These are phyloP conservation scores for Esox lucius DNA, from an alignment of 2,797 vertebrate species.

Conservation along the genomic window DNA sequence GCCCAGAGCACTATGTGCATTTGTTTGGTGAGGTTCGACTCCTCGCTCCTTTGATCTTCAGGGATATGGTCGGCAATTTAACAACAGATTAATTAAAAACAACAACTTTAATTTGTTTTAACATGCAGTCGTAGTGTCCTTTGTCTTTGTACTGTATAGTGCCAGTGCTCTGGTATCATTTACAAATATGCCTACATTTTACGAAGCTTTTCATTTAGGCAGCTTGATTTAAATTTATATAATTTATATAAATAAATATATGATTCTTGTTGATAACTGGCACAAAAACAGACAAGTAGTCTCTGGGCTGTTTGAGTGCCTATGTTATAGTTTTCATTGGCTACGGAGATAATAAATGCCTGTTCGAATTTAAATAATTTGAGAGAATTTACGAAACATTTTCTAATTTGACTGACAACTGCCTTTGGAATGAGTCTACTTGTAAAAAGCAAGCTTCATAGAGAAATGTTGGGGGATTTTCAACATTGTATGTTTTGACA, in stretches of 20 bases:
- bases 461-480: neutral
- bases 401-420: neutral
- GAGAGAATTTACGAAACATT: neutral
- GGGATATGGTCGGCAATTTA: slow-evolving; percentile 72
- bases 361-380: neutral
- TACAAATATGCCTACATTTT: neutral
- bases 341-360: neutral
- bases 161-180: neutral
- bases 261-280: neutral
- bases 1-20: slow-evolving; percentile 68
- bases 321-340: too few species aligned
- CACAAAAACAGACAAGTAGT: too few species aligned
- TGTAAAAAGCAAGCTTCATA: neutral
- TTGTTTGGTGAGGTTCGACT: slow-evolving; percentile 68
- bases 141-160: neutral
- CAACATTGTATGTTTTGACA: neutral
- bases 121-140: slow-evolving; percentile 1
- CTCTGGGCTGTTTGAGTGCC: too few species aligned
- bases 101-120: slow-evolving; percentile 50
- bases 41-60: slow-evolving; percentile 65
- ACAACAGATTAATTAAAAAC: slow-evolving; percentile 75
- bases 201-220: neutral
- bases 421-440: neutral
- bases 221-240: neutral
- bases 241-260: neutral